These are phyloP conservation scores for Drosophila athabasca DNA, from an alignment of 1,140 invertebrate genomes.

Conservation along the genomic window DNA sequence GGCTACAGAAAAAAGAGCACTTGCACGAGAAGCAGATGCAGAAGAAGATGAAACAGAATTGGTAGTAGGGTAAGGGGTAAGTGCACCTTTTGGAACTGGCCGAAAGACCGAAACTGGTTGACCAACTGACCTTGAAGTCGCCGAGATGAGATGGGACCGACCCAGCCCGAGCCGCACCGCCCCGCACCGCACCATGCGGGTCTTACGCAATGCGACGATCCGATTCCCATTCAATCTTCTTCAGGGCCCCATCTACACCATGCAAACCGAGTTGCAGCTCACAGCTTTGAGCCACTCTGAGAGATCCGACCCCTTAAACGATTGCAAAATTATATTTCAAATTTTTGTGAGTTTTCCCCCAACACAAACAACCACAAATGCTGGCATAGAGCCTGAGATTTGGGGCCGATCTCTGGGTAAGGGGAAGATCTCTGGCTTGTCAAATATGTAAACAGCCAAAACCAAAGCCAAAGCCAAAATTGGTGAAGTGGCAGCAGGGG, in stretches of 20 bases:
- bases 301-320: constrained; percentile 2
- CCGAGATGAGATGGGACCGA: background rate
- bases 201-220: constrained; percentile 55
- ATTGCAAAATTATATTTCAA: constrained; percentile 71
- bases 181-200: constrained; percentile 4
- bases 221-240: constrained; percentile 41
- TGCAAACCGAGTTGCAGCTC: constrained; percentile 56
- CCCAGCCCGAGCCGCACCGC: background rate
- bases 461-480: constrained; percentile 34
- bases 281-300: background rate
- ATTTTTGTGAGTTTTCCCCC: constrained; percentile 50
- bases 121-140: constrained; percentile 70
- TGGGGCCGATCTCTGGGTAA: no score
- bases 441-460: constrained; percentile 50
- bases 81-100: constrained; percentile 55
- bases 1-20: constrained; percentile 23
- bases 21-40: constrained; percentile 35
- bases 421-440: constrained; percentile 48
- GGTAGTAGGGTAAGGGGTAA: constrained; percentile 35
- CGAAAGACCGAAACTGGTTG: constrained; percentile 59
- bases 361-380: constrained; percentile 12
- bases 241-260: constrained; percentile 34
- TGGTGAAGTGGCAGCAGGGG: constrained; percentile 13
- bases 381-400: background rate
- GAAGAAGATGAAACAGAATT: constrained; percentile 21